Evolutionary conservation across 2,888 invertebrate genomes (phyloP).

Genomic region (Cordilura impudica): DNA sequence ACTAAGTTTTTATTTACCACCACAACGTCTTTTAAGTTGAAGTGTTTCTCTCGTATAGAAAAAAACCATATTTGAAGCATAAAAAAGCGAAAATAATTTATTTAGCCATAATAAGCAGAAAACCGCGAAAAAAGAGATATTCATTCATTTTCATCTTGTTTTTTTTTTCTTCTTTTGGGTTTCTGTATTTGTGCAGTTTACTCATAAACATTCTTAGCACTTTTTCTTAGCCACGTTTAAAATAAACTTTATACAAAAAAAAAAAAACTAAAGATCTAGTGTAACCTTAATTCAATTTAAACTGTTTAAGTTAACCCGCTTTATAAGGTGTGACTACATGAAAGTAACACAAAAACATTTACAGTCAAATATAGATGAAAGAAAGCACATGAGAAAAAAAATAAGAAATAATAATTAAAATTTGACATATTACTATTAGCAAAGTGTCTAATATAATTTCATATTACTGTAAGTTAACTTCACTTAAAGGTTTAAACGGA

Average conservation of each 20-base stretch:
- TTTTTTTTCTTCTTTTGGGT: no score
- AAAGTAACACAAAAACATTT: no score
- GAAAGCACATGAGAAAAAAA: not conserved
- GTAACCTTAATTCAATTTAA: constrained; percentile 35
- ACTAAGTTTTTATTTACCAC: not conserved
- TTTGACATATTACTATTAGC: not conserved
- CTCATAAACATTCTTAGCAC: constrained; percentile 3
- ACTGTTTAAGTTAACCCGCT: constrained; percentile 32
- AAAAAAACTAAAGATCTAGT: constrained; percentile 19
- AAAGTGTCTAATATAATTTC: not conserved
- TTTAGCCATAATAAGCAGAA: constrained; percentile 23
- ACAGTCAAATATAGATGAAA: no score
- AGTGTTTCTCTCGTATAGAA: not conserved
- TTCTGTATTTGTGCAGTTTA: not conserved
- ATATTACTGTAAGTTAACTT: not conserved
- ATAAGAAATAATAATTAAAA: constrained; percentile 1
- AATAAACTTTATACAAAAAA: not conserved
- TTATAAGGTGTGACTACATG: not conserved
- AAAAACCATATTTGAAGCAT: not conserved
- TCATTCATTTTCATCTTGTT: constrained; percentile 7
- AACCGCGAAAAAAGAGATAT: constrained; percentile 15
- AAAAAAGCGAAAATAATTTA: constrained; percentile 12
- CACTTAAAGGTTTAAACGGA: constrained; percentile 16
- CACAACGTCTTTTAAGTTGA: not conserved
- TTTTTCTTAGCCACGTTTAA: not conserved